Base-by-base conservation (phyloP, 1,140 invertebrate species). In the Coenobita brevimanus region DNA sequence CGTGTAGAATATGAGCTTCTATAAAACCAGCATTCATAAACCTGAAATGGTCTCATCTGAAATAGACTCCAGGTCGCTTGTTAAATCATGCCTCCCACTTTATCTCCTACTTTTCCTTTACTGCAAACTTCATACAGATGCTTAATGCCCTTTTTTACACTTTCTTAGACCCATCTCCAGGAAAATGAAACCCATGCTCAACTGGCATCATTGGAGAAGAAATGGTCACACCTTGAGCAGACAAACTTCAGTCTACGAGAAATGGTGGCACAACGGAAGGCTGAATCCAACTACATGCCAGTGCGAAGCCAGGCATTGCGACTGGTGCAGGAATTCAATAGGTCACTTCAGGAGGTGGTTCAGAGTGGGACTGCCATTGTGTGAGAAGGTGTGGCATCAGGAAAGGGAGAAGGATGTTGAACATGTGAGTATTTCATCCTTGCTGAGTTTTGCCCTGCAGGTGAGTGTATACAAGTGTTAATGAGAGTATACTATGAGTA, bases 141-240 rank as follows among this genome's bases (percentile, higher is more conserved):
- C 21, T 82, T 82, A 57, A n/a, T n/a, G n/a, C n/a, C n/a, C n/a
- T n/a, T n/a, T n/a, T n/a, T 64, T 82, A 90, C 86, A 64, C 64
- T 89, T 90, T 91, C 92, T 62, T 93, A 96, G 94, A 93, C 93
- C 88, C 93, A 94, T 90, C 92, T 96, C 15, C 93, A 95, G 89
- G 95, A 95, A 27, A 95, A 96, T 92, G 95, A 96, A 91, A 95
- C 95, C 87, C 94, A 94, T 90, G 92, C 93, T 41, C 94, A 95
- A 92, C 92, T 96, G 24, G 94, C 93, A 60, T 94, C 93, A 87
- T 91, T 96, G 91, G 95, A 96, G 91, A 94, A 94, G 82, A 94
- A 95, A 92, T 93, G 95, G 92, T 93, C 94, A 27, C 93, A 94
- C 60, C 92, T 95, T 62, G 95, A 96, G 92, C 94, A 94, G 89